Conservation (phyloP, 2,888 invertebrate genomes). For the Diplazon laetatorius region DNA sequence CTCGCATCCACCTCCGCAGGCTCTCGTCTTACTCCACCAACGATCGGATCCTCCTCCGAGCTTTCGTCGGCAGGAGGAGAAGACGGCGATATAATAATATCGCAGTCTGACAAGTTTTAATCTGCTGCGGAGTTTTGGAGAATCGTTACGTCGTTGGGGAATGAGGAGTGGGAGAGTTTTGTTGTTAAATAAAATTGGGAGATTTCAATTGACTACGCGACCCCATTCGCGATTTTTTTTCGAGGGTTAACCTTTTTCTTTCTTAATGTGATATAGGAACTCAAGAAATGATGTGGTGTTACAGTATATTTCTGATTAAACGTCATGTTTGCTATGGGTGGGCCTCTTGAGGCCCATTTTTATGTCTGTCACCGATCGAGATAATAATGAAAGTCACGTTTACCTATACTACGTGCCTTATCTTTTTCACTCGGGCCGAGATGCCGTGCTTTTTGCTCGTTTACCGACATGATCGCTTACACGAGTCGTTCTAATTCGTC, state of each 20-base stretch:
- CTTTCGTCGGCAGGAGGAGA: conserved; percentile 37
- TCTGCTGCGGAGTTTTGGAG: conserved; percentile 10
- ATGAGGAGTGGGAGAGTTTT: conserved; percentile 10
- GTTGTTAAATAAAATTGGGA: background rate
- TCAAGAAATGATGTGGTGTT: background rate
- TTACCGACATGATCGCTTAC: no score
- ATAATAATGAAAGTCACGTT: no score
- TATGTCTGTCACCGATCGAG: no score
- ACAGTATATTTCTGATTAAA: background rate
- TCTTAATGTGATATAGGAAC: background rate
- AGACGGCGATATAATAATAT: conserved; percentile 55
- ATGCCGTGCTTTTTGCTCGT: no score
- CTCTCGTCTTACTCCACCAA: conserved; percentile 51
- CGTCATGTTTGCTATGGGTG: no score
- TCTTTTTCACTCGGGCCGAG: no score
- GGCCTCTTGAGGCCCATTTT: no score
- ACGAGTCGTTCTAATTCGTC: no score
- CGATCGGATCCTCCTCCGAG: conserved; percentile 50
- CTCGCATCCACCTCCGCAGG: conserved; percentile 32
- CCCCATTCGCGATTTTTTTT: background rate
- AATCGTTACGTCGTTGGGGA: conserved; percentile 1
- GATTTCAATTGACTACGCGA: background rate
- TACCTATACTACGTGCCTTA: no score
- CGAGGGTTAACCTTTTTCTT: background rate
- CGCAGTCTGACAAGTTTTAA: conserved; percentile 14